Evolutionary conservation across 1,140 invertebrate genomes (phyloP).

Genomic region (Papilio polytes): DNA sequence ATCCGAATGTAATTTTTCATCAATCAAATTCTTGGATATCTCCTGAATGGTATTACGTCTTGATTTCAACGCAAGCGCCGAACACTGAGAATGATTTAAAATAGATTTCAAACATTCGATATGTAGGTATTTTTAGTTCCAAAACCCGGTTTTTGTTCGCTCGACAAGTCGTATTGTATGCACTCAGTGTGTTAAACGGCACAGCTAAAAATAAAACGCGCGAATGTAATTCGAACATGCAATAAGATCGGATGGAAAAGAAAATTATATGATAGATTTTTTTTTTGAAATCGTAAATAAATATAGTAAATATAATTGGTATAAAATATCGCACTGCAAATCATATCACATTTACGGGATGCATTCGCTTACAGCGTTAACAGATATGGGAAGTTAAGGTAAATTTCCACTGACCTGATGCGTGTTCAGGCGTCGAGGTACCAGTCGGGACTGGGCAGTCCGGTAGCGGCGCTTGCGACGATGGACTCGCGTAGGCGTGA

Average conservation of each 20-base stretch:
- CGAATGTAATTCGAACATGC: slow-evolving; percentile 52
- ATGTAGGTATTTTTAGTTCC: slow-evolving; percentile 80
- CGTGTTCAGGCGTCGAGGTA: slow-evolving; percentile 70
- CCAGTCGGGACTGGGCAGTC: slow-evolving; percentile 71
- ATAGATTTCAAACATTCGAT: slow-evolving; percentile 83
- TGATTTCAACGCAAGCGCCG: slow-evolving; percentile 50
- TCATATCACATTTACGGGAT: slow-evolving; percentile 38
- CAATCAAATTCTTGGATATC: not conserved
- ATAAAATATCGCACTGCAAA: slow-evolving; percentile 48
- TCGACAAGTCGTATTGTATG: slow-evolving; percentile 74
- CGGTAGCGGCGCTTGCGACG: slow-evolving; percentile 52
- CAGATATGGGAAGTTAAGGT: slow-evolving; percentile 45
- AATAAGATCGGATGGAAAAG: slow-evolving; percentile 38
- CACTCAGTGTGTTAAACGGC: slow-evolving; percentile 63
- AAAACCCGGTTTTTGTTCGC: slow-evolving; percentile 79
- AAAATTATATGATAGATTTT: not conserved
- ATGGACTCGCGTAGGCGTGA: slow-evolving; percentile 68
- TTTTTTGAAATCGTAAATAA: slow-evolving; percentile 35
- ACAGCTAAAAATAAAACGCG: slow-evolving; percentile 65
- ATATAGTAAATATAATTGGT: slow-evolving; percentile 34
- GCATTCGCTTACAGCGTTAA: slow-evolving; percentile 56
- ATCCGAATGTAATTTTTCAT: not conserved
- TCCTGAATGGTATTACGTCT: not conserved
- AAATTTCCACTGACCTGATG: slow-evolving; percentile 70
- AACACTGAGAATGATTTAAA: slow-evolving; percentile 74